A percentile compares a stretch with the other conserved stretches of the same genome.
These are phyloP conservation scores for Vollenhovia emeryi DNA, from an alignment of 1,140 invertebrate genomes.

Conservation along the genomic window DNA sequence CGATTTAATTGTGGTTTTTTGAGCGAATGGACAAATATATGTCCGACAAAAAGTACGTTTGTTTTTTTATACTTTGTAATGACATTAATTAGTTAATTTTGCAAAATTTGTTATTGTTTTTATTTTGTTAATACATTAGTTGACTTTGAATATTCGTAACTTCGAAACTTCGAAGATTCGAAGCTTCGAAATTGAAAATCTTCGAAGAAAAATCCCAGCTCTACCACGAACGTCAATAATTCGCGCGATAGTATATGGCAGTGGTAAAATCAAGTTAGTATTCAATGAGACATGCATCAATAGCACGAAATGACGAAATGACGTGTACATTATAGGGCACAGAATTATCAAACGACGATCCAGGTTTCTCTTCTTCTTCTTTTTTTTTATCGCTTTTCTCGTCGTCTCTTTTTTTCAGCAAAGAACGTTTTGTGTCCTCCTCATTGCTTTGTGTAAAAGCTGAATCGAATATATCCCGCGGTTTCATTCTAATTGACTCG, in stretches of 20 bases:
- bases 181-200: too few species aligned
- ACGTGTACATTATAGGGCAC: neutral
- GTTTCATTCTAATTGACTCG: slow-evolving; percentile 47
- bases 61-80: too few species aligned
- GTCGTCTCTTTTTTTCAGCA: neutral
- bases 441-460: slow-evolving; percentile 22
- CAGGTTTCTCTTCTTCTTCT: neutral
- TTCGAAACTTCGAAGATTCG: too few species aligned
- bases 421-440: neutral
- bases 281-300: slow-evolving; percentile 12
- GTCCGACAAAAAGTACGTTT: too few species aligned
- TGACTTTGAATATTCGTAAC: too few species aligned
- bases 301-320: neutral
- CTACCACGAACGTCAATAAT: slow-evolving; percentile 21
- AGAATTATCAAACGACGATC: slow-evolving; percentile 16
- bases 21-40: too few species aligned
- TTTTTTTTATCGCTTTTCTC: neutral
- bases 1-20: too few species aligned
- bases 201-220: too few species aligned
- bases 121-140: too few species aligned
- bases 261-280: neutral
- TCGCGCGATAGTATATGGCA: neutral
- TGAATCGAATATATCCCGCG: slow-evolving; percentile 9
- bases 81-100: too few species aligned
- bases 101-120: too few species aligned